Conservation (phyloP, 2,113 vertebrate species). For the Hepsetus odoe region DNA sequence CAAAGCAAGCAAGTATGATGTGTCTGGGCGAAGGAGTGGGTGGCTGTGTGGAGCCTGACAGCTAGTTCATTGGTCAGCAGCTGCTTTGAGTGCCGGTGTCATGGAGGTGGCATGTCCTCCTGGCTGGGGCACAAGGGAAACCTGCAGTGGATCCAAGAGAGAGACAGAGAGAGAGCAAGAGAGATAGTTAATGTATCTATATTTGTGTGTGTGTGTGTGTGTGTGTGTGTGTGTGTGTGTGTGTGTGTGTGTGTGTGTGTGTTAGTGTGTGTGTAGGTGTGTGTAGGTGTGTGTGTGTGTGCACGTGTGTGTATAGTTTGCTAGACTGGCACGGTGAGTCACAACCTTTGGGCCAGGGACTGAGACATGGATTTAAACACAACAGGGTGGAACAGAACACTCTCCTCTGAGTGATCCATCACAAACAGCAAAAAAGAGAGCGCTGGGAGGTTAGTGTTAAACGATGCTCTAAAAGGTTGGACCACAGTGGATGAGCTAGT, state of each 20-base stretch:
- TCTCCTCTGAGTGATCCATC: constrained; percentile 52
- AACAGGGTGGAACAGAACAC: constrained; percentile 42
- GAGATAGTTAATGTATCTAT: no score
- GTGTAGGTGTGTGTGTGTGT: constrained; percentile 10
- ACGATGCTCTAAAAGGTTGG: neutral
- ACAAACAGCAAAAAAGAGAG: constrained; percentile 34
- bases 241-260: neutral
- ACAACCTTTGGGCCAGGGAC: constrained; percentile 28
- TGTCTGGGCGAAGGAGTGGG: constrained; percentile 62
- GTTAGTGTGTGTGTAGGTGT: no score
- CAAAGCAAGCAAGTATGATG: constrained; percentile 49
- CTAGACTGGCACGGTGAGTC: neutral
- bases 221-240: constrained; percentile 23
- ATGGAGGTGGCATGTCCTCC: constrained; percentile 56
- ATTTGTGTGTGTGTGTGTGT: no score
- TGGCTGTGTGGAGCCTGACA: constrained; percentile 60
- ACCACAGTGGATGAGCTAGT: neutral
- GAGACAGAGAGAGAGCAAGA: no score
- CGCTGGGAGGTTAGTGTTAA: neutral
- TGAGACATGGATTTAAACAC: constrained; percentile 47
- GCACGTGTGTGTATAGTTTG: constrained; percentile 4
- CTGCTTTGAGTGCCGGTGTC: constrained; percentile 56
- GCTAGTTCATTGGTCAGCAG: constrained; percentile 57
- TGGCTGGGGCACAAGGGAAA: constrained; percentile 41
- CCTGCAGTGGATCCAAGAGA: constrained; percentile 8